Percentiles rank a stretch among this genome's conserved stretches.
phyloP scores from a whole-genome alignment of 2,888 invertebrate species.

The Argynnis bischoffii region DNA sequence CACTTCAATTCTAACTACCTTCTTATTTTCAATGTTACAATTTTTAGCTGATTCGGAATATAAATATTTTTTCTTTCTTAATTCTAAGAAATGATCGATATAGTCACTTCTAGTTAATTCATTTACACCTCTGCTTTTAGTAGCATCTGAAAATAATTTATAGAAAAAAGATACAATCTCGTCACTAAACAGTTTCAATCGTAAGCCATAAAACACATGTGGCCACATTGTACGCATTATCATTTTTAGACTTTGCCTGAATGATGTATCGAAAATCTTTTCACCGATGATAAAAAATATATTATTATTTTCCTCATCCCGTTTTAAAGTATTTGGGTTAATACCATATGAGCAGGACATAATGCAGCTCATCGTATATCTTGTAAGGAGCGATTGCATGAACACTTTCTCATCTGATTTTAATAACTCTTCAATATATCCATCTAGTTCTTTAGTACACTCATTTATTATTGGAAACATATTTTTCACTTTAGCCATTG shows the following conservation, averaged over 20 bases:
- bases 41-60: slow-evolving; percentile 53
- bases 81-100: slow-evolving; percentile 54
- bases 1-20: slow-evolving; percentile 51
- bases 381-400: background rate
- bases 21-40: slow-evolving; percentile 42
- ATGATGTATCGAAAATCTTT: slow-evolving; percentile 5
- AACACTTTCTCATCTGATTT: background rate
- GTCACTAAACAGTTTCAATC: slow-evolving; percentile 47
- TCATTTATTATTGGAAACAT: slow-evolving; percentile 15
- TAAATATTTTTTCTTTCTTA: slow-evolving; percentile 49
- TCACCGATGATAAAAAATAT: slow-evolving; percentile 11
- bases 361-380: slow-evolving; percentile 11
- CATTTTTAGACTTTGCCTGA: background rate
- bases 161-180: slow-evolving; percentile 50
- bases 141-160: slow-evolving; percentile 48
- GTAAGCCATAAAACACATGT: slow-evolving; percentile 53
- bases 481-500: background rate
- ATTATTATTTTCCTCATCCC: background rate
- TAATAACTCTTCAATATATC: background rate
- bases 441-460: background rate
- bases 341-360: slow-evolving; percentile 7
- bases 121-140: slow-evolving; percentile 49
- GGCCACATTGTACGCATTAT: slow-evolving; percentile 55
- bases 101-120: slow-evolving; percentile 55
- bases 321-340: slow-evolving; percentile 7